A percentile compares a stretch with the other conserved stretches of the same genome.
Conservation (phyloP, 2,888 invertebrate genomes). For the Cephus rjabovi region DNA sequence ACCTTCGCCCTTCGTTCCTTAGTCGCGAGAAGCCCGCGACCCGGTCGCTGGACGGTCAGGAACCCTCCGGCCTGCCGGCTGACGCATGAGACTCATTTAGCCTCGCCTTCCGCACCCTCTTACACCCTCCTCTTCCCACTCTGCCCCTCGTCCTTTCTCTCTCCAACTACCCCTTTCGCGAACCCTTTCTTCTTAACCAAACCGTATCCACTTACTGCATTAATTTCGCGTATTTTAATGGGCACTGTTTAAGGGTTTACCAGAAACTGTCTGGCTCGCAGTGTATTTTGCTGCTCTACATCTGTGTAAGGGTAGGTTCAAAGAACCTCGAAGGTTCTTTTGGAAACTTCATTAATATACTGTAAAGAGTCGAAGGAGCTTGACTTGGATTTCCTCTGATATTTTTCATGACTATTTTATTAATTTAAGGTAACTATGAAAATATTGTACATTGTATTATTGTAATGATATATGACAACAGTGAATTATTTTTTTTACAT, state of each 20-base stretch:
- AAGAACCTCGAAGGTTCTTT: background rate
- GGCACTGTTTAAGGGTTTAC: background rate
- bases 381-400: background rate
- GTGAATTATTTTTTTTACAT: background rate
- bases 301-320: background rate
- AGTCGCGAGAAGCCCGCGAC: conserved; percentile 20
- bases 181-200: conserved; percentile 51
- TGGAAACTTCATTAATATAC: background rate
- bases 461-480: background rate
- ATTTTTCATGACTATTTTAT: background rate
- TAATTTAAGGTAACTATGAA: background rate
- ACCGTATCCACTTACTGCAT: conserved; percentile 53
- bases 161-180: conserved; percentile 16
- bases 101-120: conserved; percentile 22
- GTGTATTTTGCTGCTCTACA: background rate
- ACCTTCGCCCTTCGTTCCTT: conserved; percentile 4
- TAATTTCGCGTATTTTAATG: conserved; percentile 52
- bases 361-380: background rate
- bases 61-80: conserved; percentile 31
- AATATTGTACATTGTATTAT: background rate
- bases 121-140: conserved; percentile 13
- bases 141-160: conserved; percentile 13
- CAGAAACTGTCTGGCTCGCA: background rate
- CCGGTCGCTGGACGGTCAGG: conserved; percentile 29
- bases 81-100: conserved; percentile 42